Base-by-base conservation (phyloP, 2,113 vertebrate species). In the Reinhardtius hippoglossoides region DNA sequence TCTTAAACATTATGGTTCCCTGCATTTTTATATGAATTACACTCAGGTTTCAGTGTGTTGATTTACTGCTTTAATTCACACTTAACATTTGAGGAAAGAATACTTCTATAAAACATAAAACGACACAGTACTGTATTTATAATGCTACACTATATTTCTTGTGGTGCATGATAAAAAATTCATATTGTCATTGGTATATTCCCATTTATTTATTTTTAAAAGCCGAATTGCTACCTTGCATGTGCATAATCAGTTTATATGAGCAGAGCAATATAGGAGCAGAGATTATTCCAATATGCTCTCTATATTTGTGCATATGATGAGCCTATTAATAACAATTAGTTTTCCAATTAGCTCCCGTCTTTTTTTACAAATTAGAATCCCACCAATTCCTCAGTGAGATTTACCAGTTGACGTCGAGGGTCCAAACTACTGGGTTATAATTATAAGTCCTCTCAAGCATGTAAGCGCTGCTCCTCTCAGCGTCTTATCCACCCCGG, bases 381-480 rank as follows among this genome's bases (percentile, higher is more conserved):
- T 40, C 26, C 35, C 37, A 23, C 24, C 18, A 31, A 31, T 31
- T 5, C 31, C 7, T 31, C 31, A 42, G 15, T 58, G 20, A 21
- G 9, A 16, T n/a, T 5, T 55, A 21, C 9, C 42, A 50, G 40
- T 42, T 78, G 67, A 50, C 69, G 60, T 71, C 65, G 9, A 63
- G 42, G 35, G 60, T 77, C 48, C 46, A 71, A 44, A 66, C 69
- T 65, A 78, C 56, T 13, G 35, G 67, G 75, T 57, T 81, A 84
- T 70, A 79, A 79, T 84, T 82, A 55, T 77, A 71, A 50, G 21
- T 85, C 62, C 68, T 86, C 54, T 87, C 57, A 69, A 87, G 65
- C 87, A 85, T 88, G 52, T 72, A 63, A 73, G 79, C 52, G 60
- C 55, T 71, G 75, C 77, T 83, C 24, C 76, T 83, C 60, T 63